Evolutionary conservation across 2,113 vertebrate genomes (phyloP).

Genomic region (Spheniscus mendiculus): DNA sequence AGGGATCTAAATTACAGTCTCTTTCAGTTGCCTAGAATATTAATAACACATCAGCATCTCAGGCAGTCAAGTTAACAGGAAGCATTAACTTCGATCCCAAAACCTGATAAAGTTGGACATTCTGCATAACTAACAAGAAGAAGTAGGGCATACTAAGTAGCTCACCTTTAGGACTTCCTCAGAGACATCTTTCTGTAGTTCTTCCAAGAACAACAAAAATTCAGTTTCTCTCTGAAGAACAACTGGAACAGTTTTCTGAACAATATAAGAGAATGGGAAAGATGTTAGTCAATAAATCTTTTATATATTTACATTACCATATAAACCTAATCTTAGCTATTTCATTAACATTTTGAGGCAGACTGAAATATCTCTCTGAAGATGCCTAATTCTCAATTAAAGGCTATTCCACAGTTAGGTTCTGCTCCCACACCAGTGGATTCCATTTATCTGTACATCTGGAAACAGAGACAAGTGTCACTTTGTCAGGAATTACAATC

Average conservation of each 20-base stretch:
- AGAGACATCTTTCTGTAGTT: slow-evolving; percentile 81
- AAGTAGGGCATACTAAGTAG: neutral
- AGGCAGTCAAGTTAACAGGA: neutral
- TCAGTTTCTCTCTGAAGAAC: slow-evolving; percentile 81
- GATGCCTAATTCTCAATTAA: neutral
- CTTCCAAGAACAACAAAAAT: slow-evolving; percentile 89
- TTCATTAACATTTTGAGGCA: neutral
- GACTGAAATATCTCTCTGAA: neutral
- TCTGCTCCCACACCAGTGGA: neutral
- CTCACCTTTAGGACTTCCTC: slow-evolving; percentile 81
- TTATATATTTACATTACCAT: neutral
- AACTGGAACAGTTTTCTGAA: slow-evolving; percentile 70
- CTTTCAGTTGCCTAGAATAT: neutral
- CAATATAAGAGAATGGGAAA: neutral
- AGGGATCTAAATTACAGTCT: neutral
- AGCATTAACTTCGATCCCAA: neutral
- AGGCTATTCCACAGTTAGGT: neutral
- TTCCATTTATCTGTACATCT: neutral
- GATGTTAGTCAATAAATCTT: neutral
- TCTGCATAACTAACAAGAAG: neutral
- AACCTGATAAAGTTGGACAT: neutral
- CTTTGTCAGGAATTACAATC: neutral
- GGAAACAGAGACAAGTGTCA: neutral
- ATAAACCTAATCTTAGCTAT: neutral
- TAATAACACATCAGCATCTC: neutral